Evolutionary conservation across 2,888 invertebrate genomes (phyloP).

Genomic region (Brachyopa scutellaris): DNA sequence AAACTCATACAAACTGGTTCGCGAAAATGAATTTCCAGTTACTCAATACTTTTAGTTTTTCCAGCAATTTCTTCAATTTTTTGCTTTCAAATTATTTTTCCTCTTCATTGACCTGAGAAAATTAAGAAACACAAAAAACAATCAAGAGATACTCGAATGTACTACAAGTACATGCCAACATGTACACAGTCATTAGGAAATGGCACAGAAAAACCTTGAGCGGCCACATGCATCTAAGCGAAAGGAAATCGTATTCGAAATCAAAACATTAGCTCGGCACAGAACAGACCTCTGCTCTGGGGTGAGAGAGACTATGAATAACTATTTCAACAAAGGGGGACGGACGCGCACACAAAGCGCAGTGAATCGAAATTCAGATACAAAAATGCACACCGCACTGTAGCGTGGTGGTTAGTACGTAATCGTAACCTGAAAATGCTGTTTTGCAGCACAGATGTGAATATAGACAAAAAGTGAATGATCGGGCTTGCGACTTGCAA

Average conservation of each 20-base stretch:
- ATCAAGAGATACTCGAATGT: conserved; percentile 28
- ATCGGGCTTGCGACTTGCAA: no score
- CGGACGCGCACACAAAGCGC: no score
- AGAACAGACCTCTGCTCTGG: conserved; percentile 16
- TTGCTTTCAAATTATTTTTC: not conserved
- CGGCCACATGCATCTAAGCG: conserved; percentile 14
- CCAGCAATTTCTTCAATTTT: not conserved
- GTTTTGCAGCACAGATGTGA: conserved; percentile 42
- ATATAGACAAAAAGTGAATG: conserved; percentile 4
- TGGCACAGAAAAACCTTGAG: conserved; percentile 53
- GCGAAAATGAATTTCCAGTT: conserved; percentile 18
- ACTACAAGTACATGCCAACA: not conserved
- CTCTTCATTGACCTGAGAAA: conserved; percentile 36
- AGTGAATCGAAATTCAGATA: no score
- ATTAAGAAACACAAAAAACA: conserved; percentile 35
- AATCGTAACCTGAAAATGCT: conserved; percentile 41
- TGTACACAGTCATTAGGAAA: conserved; percentile 43
- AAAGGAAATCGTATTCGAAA: conserved; percentile 28
- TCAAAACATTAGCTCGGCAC: conserved; percentile 12
- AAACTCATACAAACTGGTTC: conserved; percentile 5
- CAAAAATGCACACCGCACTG: not conserved
- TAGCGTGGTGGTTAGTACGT: not conserved
- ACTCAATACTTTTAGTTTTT: conserved; percentile 29
- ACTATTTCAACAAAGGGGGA: conserved; percentile 2
- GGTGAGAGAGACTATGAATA: conserved; percentile 9